These are phyloP conservation scores for Achatina immaculata DNA, from an alignment of 1,140 invertebrate species.

Conservation along the genomic window DNA sequence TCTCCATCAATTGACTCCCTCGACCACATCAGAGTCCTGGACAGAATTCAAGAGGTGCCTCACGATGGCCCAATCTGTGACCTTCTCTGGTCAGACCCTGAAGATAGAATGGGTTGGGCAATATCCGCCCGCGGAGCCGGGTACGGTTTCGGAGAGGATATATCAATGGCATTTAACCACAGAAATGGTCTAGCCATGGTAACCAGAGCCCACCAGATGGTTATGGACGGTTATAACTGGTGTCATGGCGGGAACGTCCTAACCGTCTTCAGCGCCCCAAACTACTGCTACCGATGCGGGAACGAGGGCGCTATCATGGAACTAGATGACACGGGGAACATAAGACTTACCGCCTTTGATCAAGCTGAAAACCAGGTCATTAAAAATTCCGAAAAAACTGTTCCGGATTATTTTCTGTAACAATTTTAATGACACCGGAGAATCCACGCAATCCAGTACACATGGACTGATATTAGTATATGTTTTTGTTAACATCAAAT, in stretches of 20 bases:
- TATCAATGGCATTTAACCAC: constrained; percentile 99
- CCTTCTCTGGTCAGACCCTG: constrained; percentile 89
- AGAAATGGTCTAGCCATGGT: constrained; percentile 98
- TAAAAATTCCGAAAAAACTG: not conserved
- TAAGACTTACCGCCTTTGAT: constrained; percentile 84
- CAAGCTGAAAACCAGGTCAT: constrained; percentile 8
- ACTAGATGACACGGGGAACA: constrained; percentile 99
- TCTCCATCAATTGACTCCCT: constrained; percentile 99
- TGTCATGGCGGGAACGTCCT: constrained; percentile 99
- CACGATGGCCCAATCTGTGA: constrained; percentile 97
- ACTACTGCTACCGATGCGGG: constrained; percentile 99
- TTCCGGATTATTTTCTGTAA: constrained; percentile 38
- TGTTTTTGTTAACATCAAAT: too few species aligned
- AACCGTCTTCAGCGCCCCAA: constrained; percentile 99
- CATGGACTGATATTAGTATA: not conserved
- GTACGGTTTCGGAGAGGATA: constrained; percentile 99
- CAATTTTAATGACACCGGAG: not conserved
- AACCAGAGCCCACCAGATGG: constrained; percentile 98
- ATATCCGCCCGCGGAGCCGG: constrained; percentile 98
- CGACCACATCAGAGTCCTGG: constrained; percentile 97
- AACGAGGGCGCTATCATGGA: constrained; percentile 99
- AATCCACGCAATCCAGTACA: not conserved
- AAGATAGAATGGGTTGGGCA: constrained; percentile 97
- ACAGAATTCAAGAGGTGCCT: constrained; percentile 99
- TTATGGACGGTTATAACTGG: constrained; percentile 97